A percentile compares a stretch with the other conserved stretches of the same genome.
Evolutionary conservation across 1,140 invertebrate species (phyloP).

Genomic region (Octopus bimaculoides): DNA sequence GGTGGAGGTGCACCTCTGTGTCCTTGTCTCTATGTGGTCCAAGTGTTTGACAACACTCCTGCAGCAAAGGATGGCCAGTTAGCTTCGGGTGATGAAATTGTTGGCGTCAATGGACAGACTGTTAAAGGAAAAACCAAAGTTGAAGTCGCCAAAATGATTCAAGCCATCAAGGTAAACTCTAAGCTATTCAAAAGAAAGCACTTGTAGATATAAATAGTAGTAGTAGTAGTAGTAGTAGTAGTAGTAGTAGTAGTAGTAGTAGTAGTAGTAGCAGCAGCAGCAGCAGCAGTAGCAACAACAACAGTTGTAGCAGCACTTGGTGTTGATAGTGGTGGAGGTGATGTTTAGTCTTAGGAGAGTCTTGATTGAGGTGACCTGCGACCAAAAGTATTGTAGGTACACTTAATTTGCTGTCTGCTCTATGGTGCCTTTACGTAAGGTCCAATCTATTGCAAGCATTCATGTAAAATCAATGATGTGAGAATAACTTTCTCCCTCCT

Average conservation of each 20-base stretch:
- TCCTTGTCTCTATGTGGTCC: conserved; percentile 95
- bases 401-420: too few relatives aligned
- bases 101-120: conserved; percentile 85
- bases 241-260: background rate
- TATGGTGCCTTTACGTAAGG: too few relatives aligned
- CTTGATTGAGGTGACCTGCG: too few relatives aligned
- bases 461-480: too few relatives aligned
- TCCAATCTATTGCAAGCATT: too few relatives aligned
- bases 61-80: conserved; percentile 65
- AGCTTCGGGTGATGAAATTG: conserved; percentile 88
- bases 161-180: conserved; percentile 71
- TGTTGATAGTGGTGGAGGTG: too few relatives aligned
- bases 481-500: too few relatives aligned
- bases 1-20: conserved; percentile 90
- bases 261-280: background rate
- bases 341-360: too few relatives aligned
- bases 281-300: background rate
- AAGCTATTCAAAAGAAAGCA: background rate
- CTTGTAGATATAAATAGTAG: background rate
- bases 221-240: background rate
- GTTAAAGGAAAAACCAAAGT: conserved; percentile 97
- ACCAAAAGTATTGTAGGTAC: too few relatives aligned
- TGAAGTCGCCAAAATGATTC: conserved; percentile 98
- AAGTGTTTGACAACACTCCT: conserved; percentile 97
- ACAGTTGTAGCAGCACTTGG: background rate